A percentile compares a stretch with the other conserved stretches of the same genome.
phyloP scores from a whole-genome alignment of 2,797 vertebrate species.

The Melopsittacus undulatus region DNA sequence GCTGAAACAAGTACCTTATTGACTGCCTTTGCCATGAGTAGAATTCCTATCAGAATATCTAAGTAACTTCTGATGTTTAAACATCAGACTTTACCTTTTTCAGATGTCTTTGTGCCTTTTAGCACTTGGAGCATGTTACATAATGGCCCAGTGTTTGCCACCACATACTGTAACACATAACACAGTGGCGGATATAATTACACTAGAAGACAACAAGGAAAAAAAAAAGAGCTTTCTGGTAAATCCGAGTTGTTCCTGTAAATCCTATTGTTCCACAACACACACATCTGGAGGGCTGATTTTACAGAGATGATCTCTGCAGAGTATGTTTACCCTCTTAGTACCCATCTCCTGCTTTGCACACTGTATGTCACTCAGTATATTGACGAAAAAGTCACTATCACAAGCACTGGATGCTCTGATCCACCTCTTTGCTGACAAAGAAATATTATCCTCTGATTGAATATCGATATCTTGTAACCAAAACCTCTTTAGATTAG shows the following conservation, averaged over 20 bases:
- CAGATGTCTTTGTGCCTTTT: background rate
- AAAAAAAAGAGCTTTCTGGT: background rate
- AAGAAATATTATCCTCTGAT: background rate
- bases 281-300: background rate
- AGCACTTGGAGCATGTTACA: background rate
- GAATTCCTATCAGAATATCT: background rate
- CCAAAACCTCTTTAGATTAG: background rate
- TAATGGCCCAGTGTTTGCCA: background rate
- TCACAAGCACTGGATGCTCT: background rate
- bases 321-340: background rate
- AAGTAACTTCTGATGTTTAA: background rate
- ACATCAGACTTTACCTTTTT: background rate
- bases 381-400: background rate
- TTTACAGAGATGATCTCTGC: background rate
- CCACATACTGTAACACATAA: rapidly evolving
- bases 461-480: background rate
- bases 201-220: background rate
- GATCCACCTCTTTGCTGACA: background rate
- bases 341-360: background rate
- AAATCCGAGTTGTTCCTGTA: background rate
- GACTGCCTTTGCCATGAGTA: background rate
- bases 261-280: background rate
- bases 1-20: background rate
- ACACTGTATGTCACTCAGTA: background rate
- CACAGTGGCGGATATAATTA: background rate